These are phyloP conservation scores for Harpalus rufipes DNA, from an alignment of 2,888 invertebrate species.

Conservation along the genomic window DNA sequence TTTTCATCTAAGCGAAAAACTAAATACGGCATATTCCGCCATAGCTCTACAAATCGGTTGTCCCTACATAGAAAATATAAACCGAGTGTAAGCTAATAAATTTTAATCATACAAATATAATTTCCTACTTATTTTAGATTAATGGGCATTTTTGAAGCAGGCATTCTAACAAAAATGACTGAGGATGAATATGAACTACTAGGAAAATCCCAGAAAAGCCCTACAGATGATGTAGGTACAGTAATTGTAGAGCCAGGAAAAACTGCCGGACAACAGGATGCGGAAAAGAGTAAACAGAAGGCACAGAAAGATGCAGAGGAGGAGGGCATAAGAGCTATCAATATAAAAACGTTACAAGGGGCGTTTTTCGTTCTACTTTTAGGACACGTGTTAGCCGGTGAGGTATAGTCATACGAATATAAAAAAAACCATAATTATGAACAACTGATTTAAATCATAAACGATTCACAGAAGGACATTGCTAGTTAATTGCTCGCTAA, in stretches of 20 bases:
- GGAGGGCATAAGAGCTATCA: conserved; percentile 82
- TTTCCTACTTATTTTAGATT: conserved; percentile 77
- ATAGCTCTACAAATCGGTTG: conserved; percentile 88
- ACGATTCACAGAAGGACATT: too few species aligned
- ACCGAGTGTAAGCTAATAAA: conserved; percentile 81
- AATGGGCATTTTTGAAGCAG: conserved; percentile 87
- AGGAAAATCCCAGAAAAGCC: conserved; percentile 78
- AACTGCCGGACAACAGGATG: conserved; percentile 61
- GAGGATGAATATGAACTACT: conserved; percentile 86
- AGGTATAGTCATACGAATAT: conserved; percentile 22
- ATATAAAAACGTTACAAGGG: conserved; percentile 85
- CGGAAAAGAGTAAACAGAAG: conserved; percentile 71
- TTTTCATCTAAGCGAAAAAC: conserved; percentile 87
- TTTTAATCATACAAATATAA: not conserved
- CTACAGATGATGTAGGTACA: conserved; percentile 71
- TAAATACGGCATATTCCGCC: conserved; percentile 88
- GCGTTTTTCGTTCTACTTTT: conserved; percentile 85
- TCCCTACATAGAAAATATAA: conserved; percentile 86
- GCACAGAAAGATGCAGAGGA: conserved; percentile 72
- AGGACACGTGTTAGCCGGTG: conserved; percentile 83
- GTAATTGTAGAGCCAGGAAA: conserved; percentile 67
- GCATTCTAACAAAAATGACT: conserved; percentile 87
- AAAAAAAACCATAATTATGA: too few species aligned
- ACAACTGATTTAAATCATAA: too few species aligned
- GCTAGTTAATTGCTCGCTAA: too few species aligned